Evolutionary conservation across 2,797 vertebrate genomes (phyloP), one percentile per base, ranked within the genome.

Genomic region (Momotus momota): DNA sequence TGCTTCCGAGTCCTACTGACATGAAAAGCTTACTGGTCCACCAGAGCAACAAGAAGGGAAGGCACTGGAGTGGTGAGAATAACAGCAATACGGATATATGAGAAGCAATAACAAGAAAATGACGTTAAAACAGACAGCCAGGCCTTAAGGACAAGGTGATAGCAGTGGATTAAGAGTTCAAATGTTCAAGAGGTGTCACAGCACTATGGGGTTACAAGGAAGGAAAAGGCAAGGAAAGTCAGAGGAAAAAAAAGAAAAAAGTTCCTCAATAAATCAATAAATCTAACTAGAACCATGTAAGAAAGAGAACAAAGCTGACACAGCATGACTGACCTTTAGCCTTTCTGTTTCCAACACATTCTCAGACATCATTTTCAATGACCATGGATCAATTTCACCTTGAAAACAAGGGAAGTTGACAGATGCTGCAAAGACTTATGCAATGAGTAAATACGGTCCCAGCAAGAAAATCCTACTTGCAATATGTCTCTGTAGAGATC

Each of bases 351-450:
- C 31, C 60, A 81, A 70, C 12, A 55, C 12, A 38, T 75, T 77
- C 64, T 70, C 45, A 80, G 43, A 58, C 21, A 61, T 38, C 2
- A 4, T 40, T 75, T 81, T 88, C 66, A 49, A 65, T 79, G 51
- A 77, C 51, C 21, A 12, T 2, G 4, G 72, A 90, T 81, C 72
- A 93, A 62, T 43, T 77, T 70, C 69, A 83, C 52, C 66, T 86
- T 81, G 81, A 92, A 94, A 79, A 45, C 72, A 71, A 91, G n/a
- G 5, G n/a, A 84, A 70, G 23, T 6, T 84, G 70, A 86, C 82
- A 95, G 83, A 77, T 33, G 58, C 23, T 2, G 2, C 61, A 41
- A 87, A 65, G 27, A 79, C 54, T 88, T 88, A 62, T 2, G 40
- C 17, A 72, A 62, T 25, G 29, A 83, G 31, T 79, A 81, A 86